Evolutionary conservation across 37 sponge, comb jelly and placozoan genomes (phyloP).

Genomic region (Crambe crambe): DNA sequence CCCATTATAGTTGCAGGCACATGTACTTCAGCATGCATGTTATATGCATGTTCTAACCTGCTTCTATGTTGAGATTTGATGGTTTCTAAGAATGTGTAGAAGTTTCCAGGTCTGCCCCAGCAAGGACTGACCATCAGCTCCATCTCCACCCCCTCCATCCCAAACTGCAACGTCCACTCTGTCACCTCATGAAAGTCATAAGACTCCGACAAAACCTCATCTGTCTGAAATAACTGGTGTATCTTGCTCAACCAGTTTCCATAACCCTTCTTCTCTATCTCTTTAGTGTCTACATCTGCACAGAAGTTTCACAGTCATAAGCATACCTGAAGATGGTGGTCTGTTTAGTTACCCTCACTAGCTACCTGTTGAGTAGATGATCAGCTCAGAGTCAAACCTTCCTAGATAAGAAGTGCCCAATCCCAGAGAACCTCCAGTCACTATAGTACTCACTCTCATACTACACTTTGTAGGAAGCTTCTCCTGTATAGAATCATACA

Average conservation of each 20-base stretch:
- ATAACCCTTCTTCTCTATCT: constrained; percentile 18
- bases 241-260: constrained; percentile 30
- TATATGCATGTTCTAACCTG: constrained; percentile 1
- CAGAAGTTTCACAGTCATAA: neutral
- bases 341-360: neutral
- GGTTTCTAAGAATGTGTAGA: constrained; percentile 40
- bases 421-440: constrained; percentile 40
- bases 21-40: too few relatives aligned
- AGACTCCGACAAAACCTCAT: constrained; percentile 1
- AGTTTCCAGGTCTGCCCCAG: constrained; percentile 29
- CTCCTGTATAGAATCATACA: too few relatives aligned
- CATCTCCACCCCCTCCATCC: constrained; percentile 40
- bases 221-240: constrained; percentile 27
- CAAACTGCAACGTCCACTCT: constrained; percentile 26
- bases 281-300: constrained; percentile 35
- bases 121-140: constrained; percentile 51
- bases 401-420: constrained; percentile 51
- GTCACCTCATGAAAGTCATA: constrained; percentile 10
- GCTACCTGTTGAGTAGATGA: constrained; percentile 47
- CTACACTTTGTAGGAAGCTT: constrained; percentile 8
- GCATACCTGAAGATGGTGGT: neutral
- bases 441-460: constrained; percentile 17
- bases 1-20: too few relatives aligned
- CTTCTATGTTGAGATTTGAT: constrained; percentile 6
- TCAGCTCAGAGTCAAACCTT: constrained; percentile 35